These are phyloP conservation scores for Cynopterus sphinx DNA, from an alignment of 2,797 vertebrate species.

Conservation along the genomic window DNA sequence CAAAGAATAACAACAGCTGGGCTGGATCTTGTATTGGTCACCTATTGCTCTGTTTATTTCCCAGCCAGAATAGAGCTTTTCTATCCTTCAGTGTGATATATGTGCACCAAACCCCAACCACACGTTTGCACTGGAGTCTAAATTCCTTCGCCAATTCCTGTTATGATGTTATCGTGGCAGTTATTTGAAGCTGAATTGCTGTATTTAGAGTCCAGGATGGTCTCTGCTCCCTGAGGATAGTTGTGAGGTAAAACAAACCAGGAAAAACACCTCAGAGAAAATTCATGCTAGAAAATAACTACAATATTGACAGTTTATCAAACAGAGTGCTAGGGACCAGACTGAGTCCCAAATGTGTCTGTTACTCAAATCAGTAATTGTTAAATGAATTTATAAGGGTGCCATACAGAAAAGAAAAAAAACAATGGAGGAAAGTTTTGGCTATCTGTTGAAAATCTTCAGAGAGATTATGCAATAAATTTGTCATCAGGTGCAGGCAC, in stretches of 20 bases:
- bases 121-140: neutral
- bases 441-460: neutral
- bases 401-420: neutral
- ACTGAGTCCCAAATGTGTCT: neutral
- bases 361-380: neutral
- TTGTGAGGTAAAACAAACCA: conserved; percentile 15
- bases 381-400: conserved; percentile 33
- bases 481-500: neutral
- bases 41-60: conserved; percentile 37
- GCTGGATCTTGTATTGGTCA: conserved; percentile 53
- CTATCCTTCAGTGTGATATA: neutral
- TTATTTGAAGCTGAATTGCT: conserved; percentile 28
- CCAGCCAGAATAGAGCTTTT: neutral
- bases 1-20: conserved; percentile 65
- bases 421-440: neutral
- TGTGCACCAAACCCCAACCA: conserved; percentile 2
- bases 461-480: neutral
- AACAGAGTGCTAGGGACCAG: neutral
- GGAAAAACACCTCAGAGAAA: conserved; percentile 35
- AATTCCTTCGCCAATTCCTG: conserved; percentile 46
- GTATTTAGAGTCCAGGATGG: neutral
- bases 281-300: neutral
- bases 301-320: neutral
- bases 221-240: neutral
- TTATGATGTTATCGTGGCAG: conserved; percentile 43